Evolutionary conservation across 2,888 invertebrate species (phyloP), one percentile per base, ranked within the genome.

Genomic region (Yponomeuta malinellus): DNA sequence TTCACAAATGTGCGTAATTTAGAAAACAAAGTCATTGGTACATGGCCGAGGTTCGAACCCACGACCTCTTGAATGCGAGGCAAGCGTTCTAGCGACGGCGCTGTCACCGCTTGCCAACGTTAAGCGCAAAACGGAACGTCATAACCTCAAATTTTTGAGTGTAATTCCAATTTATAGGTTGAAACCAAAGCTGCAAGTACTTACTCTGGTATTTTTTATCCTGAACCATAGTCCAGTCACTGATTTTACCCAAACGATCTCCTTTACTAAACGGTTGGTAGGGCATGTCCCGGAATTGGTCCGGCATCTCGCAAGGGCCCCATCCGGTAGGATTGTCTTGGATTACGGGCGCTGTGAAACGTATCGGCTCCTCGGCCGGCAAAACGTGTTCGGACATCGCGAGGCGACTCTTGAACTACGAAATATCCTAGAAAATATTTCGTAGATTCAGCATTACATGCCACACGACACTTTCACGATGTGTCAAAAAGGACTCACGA

Each of bases 211-310:
- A 98, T 90, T 99, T 96, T 79, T 98, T 97, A 83, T 99, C 98
- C 80, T 97, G 97, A 6, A 97, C 96, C 72, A 98, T 97, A 71
- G 98, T 99, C 99, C 99, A 99, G 85, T 99, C 99, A 80, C 99
- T 98, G 79, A 99, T 99, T 94, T 99, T 99, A 78, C 99, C 99
- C 76, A 99, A 94, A 78, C 99, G 96, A 89, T 99, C 99, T 73
- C 98, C 98, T 92, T 99, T 99, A 77, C 99, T 98, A 88, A 99
- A 99, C 64, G 99, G 99, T 90, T 99, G 99, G 90, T 99, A 99
- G 10, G 99, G 99, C 95, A 98, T 97, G 88, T 98, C 98, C 82
- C 96, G 96, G 88, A 98, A 98, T 81, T 97, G 97, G 73, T 97
- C 97, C 71, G 98, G 98, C 88, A 98, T 94, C 86, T 97, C 97